Evolutionary conservation across 1,140 invertebrate species (phyloP).

Genomic region (Copidosoma floridanum): DNA sequence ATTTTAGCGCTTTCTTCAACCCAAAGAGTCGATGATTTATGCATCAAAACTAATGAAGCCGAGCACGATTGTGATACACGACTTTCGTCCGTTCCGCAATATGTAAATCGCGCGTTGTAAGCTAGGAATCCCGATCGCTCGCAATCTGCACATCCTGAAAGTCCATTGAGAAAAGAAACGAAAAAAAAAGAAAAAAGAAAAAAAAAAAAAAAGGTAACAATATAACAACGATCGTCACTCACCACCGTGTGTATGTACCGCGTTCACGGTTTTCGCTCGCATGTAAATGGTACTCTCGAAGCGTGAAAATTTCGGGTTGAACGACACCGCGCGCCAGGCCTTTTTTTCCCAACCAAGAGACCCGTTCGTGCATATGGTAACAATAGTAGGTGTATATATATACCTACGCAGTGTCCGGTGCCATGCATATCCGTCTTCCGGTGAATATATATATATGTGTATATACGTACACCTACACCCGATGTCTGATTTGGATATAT

Average conservation of each 20-base stretch:
- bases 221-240: too few species aligned
- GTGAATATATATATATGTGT: not conserved
- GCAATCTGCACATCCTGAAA: not conserved
- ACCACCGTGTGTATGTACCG: too few species aligned
- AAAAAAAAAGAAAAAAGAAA: too few species aligned
- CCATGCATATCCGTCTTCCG: too few species aligned
- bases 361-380: not conserved
- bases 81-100: not conserved
- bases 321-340: not conserved
- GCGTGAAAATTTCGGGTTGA: slow-evolving; percentile 26
- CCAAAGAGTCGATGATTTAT: too few species aligned
- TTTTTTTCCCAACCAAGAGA: not conserved
- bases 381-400: not conserved
- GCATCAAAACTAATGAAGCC: too few species aligned
- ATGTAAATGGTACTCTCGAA: slow-evolving; percentile 14
- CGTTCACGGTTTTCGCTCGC: not conserved
- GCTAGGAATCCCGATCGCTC: not conserved
- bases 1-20: too few species aligned
- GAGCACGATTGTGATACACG: too few species aligned
- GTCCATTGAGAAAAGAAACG: not conserved
- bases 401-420: not conserved
- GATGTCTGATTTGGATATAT: too few species aligned
- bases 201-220: too few species aligned
- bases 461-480: not conserved
- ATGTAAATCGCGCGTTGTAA: not conserved